Base-by-base conservation (phyloP, 2,888 invertebrate species). In the Trichopria drosophilae region DNA sequence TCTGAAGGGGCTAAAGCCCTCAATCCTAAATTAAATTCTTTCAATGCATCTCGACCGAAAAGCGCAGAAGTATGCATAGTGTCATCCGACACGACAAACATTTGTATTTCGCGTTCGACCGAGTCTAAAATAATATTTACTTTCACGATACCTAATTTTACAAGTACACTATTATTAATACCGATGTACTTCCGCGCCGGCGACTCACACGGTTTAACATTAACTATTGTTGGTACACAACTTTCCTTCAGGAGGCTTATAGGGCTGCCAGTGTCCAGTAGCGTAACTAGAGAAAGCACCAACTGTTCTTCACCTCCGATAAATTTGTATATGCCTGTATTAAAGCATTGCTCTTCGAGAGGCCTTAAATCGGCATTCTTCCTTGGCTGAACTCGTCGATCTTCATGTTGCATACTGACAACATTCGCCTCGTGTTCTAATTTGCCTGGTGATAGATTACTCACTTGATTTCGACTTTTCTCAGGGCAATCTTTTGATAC, bases 51-150 rank as follows among this genome's bases (percentile, higher is more conserved):
- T 4, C 16, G 34, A 15, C 16, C 34, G 10, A 16, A 34, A 15
- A 34, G 16, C 16, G 19, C 34, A 5, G 34, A 34, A 12, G 15
- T 19, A 12, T 9, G 13, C 55, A 55, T 55, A 4, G 52, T 52
- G 13, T 48, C 16, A 10, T 31, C 31, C 13, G 31, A 10, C n/a
- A 31, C 31, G 6, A 31, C 31, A 6, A 31, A 10, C 31, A 31
- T 15, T n/a, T 31, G 15, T 12, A 29, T 13, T 10, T 29, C 15
- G 5, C 31, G 31, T 15, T 6, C 15, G 5, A 29, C 31, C 6
- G 6, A 13, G 15, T 29, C 31, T 6, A 29, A 10, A 10, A 15
- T 29, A 13, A 10, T 15, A 4, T 10, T 29, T 15, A 29, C 31
- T 15, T 12, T 13, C 15, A 10, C 31, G 31, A 29, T 10, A 15